phyloP scores from a whole-genome alignment of 30 jellyfish, hydroid and myxozoan species.

The Cassiopea andromeda region DNA sequence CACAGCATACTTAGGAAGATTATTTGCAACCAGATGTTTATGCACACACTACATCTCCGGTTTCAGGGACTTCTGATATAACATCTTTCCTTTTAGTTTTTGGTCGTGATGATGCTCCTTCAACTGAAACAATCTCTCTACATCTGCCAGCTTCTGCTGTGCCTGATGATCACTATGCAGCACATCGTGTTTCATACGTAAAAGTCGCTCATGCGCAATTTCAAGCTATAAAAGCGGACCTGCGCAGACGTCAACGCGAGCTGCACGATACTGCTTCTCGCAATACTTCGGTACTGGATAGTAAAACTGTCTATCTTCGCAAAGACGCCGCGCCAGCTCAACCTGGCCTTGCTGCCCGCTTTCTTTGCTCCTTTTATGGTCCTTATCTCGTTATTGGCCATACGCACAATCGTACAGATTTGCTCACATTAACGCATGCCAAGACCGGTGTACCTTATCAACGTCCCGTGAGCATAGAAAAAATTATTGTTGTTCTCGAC shows the following conservation, averaged over 20 bases:
- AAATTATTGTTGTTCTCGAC: slow-evolving; percentile 36
- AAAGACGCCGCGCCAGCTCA: slow-evolving; percentile 1
- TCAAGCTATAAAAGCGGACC: slow-evolving; percentile 29
- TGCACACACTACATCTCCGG: slow-evolving; percentile 31
- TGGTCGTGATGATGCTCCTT: slow-evolving; percentile 59
- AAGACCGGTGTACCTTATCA: background rate
- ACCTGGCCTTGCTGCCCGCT: slow-evolving; percentile 7
- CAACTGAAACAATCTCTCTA: slow-evolving; percentile 20
- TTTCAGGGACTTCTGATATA: background rate
- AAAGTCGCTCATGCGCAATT: slow-evolving; percentile 39
- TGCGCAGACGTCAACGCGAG: slow-evolving; percentile 59
- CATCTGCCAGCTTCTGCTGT: slow-evolving; percentile 10
- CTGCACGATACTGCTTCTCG: slow-evolving; percentile 29
- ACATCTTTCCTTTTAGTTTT: slow-evolving; percentile 14
- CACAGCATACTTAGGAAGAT: slow-evolving; percentile 10
- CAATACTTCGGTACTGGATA: slow-evolving; percentile 15
- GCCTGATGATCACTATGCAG: slow-evolving; percentile 38
- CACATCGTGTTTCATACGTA: too few species aligned
- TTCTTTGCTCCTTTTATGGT: slow-evolving; percentile 50
- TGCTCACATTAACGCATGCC: slow-evolving; percentile 16
- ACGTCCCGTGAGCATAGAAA: slow-evolving; percentile 38
- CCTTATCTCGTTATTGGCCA: slow-evolving; percentile 59
- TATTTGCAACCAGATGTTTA: slow-evolving; percentile 38
- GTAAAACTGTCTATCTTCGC: slow-evolving; percentile 32
- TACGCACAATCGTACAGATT: slow-evolving; percentile 45